Conservation (phyloP, 2,888 invertebrate genomes). For the Agrochola lota region DNA sequence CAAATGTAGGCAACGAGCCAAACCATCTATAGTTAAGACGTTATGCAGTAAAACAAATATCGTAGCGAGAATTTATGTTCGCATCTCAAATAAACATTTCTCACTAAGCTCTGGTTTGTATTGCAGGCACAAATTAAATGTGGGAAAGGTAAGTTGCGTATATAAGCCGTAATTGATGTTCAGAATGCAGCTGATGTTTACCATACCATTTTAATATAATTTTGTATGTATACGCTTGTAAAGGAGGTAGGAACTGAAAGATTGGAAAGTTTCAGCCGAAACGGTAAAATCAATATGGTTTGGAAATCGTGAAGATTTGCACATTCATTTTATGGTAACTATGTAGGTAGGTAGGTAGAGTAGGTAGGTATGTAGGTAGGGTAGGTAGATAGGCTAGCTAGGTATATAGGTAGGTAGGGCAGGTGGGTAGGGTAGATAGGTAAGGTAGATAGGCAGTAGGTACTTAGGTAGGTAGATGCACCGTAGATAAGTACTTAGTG, state of each 20-base stretch:
- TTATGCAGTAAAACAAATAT: conserved; percentile 59
- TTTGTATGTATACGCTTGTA: neutral
- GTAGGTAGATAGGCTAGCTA: too few species aligned
- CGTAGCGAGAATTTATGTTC: conserved; percentile 43
- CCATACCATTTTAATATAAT: neutral
- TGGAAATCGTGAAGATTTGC: neutral
- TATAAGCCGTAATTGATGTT: conserved; percentile 23
- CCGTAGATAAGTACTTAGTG: too few species aligned
- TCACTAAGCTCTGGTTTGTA: conserved; percentile 28
- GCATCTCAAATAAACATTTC: conserved; percentile 32
- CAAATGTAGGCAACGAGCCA: conserved; percentile 53
- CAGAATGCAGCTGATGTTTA: conserved; percentile 31
- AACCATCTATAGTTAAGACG: conserved; percentile 43
- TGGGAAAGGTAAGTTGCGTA: neutral
- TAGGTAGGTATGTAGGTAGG: too few species aligned
- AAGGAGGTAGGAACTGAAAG: neutral
- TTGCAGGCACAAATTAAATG: conserved; percentile 32
- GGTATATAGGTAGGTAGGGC: too few species aligned
- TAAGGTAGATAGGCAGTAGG: too few species aligned
- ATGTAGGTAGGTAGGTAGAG: too few species aligned
- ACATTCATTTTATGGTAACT: neutral
- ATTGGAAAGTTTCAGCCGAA: neutral
- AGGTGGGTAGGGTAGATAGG: too few species aligned
- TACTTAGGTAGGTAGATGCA: too few species aligned
- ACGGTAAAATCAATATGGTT: neutral